Percentiles rank a stretch among this genome's conserved stretches.
phyloP scores from a whole-genome alignment of 23 tunicate genomes.

The Oikopleura vanhoeffeni region DNA sequence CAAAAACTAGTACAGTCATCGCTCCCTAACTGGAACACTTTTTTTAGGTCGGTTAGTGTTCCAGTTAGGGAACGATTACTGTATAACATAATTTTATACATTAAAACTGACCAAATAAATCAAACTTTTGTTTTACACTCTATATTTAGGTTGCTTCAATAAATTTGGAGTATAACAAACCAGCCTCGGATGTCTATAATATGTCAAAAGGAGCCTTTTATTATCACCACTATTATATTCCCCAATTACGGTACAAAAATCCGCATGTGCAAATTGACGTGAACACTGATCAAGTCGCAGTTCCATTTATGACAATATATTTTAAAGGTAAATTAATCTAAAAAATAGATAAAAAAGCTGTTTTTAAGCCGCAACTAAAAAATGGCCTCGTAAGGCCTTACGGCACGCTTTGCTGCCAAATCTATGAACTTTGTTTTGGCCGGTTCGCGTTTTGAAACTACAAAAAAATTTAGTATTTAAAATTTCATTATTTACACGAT shows the following conservation, averaged over 20 bases:
- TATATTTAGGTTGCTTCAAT: background rate
- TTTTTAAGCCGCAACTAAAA: too few species aligned
- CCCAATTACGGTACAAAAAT: constrained; percentile 14
- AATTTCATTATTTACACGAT: background rate
- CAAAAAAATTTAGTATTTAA: background rate
- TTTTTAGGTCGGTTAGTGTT: too few species aligned
- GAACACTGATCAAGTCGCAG: background rate
- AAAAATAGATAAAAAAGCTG: background rate
- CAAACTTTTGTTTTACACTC: too few species aligned
- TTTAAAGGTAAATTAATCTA: constrained; percentile 10
- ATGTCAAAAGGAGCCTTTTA: background rate
- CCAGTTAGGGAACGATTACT: too few species aligned
- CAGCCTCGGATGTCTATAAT: background rate
- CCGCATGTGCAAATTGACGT: constrained; percentile 11
- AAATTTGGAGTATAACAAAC: constrained; percentile 10
- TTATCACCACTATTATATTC: background rate
- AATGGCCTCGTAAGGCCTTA: too few species aligned
- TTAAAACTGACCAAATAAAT: too few species aligned
- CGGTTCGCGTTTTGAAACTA: too few species aligned
- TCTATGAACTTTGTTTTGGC: too few species aligned
- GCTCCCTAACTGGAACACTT: too few species aligned
- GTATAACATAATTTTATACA: too few species aligned
- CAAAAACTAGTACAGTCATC: too few species aligned
- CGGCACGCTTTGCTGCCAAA: too few species aligned
- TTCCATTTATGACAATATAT: background rate